phyloP scores from a whole-genome alignment of 2,113 vertebrate genomes.

The Anolis carolinensis region DNA sequence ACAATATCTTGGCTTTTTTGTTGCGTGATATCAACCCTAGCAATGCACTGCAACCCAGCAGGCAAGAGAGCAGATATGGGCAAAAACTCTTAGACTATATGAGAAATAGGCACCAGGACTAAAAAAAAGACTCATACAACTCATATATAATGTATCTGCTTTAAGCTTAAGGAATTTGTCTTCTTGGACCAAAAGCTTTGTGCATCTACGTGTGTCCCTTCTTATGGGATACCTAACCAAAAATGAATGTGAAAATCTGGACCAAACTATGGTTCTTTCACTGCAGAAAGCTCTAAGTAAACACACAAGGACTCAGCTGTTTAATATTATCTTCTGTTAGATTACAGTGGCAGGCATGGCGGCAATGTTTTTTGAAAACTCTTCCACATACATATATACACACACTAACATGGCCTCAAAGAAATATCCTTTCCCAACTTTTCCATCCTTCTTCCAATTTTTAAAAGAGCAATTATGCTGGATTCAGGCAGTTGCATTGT shows the following conservation, averaged over 20 bases:
- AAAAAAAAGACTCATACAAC: too few relatives aligned
- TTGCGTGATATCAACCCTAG: too few relatives aligned
- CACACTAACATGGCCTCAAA: constrained; percentile 25
- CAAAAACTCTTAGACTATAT: background rate
- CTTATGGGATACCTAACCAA: constrained; percentile 35
- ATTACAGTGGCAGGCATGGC: constrained; percentile 33
- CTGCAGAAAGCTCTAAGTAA: background rate
- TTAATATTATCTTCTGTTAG: constrained; percentile 30
- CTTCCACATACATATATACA: background rate
- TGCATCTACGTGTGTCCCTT: constrained; percentile 3
- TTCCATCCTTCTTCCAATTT: background rate
- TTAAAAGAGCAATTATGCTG: constrained; percentile 53
- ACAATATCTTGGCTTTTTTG: too few relatives aligned
- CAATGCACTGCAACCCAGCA: background rate
- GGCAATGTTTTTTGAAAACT: constrained; percentile 41
- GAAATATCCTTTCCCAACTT: constrained; percentile 8
- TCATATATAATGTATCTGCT: constrained; percentile 16
- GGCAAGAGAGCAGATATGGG: background rate
- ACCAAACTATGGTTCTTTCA: constrained; percentile 17
- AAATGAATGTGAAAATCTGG: constrained; percentile 23
- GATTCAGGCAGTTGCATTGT: constrained; percentile 19
- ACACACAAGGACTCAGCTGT: background rate
- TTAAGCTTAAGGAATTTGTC: background rate
- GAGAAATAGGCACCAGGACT: background rate
- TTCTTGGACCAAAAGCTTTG: background rate